These are phyloP conservation scores for Metopia argyrocephala DNA, from an alignment of 2,888 invertebrate genomes.

Conservation along the genomic window DNA sequence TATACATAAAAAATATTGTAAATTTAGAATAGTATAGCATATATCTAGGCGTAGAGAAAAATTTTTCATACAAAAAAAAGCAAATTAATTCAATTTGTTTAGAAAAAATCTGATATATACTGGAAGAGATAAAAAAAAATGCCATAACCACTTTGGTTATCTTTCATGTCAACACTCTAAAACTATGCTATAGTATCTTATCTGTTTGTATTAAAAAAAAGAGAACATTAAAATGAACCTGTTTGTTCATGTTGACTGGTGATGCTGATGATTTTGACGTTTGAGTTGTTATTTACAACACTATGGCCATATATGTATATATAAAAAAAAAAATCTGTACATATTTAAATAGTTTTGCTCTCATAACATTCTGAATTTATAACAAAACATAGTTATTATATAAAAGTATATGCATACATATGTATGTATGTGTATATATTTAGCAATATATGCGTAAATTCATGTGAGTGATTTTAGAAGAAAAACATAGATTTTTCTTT, in stretches of 20 bases:
- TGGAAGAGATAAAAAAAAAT: conserved; percentile 10
- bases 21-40: background rate
- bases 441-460: background rate
- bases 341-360: background rate
- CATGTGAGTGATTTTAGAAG: background rate
- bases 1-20: background rate
- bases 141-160: background rate
- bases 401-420: background rate
- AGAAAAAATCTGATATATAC: conserved; percentile 28
- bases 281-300: conserved; percentile 29
- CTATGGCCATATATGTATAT: conserved; percentile 47
- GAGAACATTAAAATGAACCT: conserved; percentile 47
- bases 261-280: conserved; percentile 22
- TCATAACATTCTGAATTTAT: conserved; percentile 47
- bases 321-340: conserved; percentile 12
- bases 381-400: conserved; percentile 63
- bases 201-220: background rate
- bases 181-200: conserved; percentile 26
- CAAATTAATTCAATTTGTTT: conserved; percentile 65
- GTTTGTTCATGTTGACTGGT: background rate
- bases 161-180: background rate
- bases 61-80: conserved; percentile 51
- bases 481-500: too few relatives aligned
- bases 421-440: background rate
- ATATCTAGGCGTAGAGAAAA: background rate